A percentile compares a stretch with the other conserved stretches of the same genome.
These are phyloP conservation scores for Vulpes lagopus DNA, from an alignment of 2,113 vertebrate genomes.

Conservation along the genomic window DNA sequence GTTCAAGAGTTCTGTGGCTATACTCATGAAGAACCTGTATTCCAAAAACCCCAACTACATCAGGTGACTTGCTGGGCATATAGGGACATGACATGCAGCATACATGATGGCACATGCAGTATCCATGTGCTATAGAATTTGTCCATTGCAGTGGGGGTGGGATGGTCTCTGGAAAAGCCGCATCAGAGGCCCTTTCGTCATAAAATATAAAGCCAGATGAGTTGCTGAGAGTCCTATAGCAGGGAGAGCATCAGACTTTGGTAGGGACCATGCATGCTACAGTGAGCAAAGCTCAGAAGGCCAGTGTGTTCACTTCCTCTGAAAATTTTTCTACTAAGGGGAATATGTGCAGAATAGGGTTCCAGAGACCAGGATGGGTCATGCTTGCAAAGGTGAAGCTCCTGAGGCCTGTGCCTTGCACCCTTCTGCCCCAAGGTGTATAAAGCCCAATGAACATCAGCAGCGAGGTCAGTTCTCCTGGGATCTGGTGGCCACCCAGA, in stretches of 20 bases:
- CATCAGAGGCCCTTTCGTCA: neutral
- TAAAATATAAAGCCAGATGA: neutral
- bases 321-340: neutral
- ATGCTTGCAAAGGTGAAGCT: neutral
- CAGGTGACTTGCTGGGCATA: slow-evolving; percentile 80
- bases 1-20: slow-evolving; percentile 87
- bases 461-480: slow-evolving; percentile 80
- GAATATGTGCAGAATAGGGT: neutral
- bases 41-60: slow-evolving; percentile 92
- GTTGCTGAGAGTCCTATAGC: neutral
- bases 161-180: neutral
- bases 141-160: neutral
- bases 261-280: neutral
- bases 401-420: neutral
- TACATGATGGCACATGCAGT: neutral
- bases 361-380: neutral
- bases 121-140: neutral
- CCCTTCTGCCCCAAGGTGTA: slow-evolving; percentile 83
- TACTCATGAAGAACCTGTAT: slow-evolving; percentile 91
- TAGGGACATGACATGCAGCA: neutral
- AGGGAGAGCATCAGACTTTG: neutral
- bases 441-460: slow-evolving; percentile 90
- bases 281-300: neutral
- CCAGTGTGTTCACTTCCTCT: neutral
- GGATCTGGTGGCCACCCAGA: slow-evolving; percentile 84